A percentile compares a stretch with the other conserved stretches of the same genome.
These are phyloP conservation scores for Drosophila falleni DNA, from an alignment of 2,888 invertebrate genomes.

Conservation along the genomic window DNA sequence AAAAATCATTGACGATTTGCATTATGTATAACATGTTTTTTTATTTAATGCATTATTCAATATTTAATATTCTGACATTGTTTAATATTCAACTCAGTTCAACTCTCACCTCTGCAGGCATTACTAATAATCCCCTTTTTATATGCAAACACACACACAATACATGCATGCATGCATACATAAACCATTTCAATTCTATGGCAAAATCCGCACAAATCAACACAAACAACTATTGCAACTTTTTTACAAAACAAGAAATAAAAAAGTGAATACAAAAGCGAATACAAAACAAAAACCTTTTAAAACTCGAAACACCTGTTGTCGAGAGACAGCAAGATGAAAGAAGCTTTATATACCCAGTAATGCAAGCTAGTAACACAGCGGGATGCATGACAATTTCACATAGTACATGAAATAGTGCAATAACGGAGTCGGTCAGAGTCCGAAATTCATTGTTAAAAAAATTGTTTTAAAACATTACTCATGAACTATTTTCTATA, in stretches of 20 bases:
- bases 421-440: too few relatives aligned
- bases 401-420: too few relatives aligned
- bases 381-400: neutral
- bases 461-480: too few relatives aligned
- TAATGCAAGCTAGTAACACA: neutral
- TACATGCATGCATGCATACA: neutral
- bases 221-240: slow-evolving; percentile 9
- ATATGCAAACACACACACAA: slow-evolving; percentile 7
- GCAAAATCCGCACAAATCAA: slow-evolving; percentile 6
- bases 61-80: neutral
- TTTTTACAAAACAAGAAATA: neutral
- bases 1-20: neutral
- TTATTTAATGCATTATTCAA: neutral
- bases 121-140: slow-evolving; percentile 6
- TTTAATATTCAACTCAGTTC: slow-evolving; percentile 2
- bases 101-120: neutral
- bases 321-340: neutral
- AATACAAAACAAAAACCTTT: neutral
- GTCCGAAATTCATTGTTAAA: too few relatives aligned
- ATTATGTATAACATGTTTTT: neutral
- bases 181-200: slow-evolving; percentile 6
- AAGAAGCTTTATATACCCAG: neutral
- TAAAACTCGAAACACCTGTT: slow-evolving; percentile 22
- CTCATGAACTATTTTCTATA: too few relatives aligned
- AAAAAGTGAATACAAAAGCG: neutral